Evolutionary conservation across 2,797 vertebrate species (phyloP), one percentile per base, ranked within the genome.

Genomic region (Perodicticus potto): DNA sequence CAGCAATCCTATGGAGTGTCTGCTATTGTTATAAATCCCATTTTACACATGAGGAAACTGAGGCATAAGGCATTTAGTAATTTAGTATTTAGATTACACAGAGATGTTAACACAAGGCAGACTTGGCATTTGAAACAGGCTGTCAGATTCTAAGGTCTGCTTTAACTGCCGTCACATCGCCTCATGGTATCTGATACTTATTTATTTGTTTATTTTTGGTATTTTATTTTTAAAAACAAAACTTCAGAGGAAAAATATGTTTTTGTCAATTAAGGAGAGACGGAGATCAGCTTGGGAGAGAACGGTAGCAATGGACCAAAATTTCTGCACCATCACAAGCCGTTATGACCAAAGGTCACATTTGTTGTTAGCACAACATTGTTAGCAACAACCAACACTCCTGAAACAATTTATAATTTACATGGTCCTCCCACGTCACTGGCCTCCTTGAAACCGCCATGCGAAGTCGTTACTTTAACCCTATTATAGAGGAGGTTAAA

Each of bases 191-290:
- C n/a, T 87, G 23, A 88, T 72, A 53, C 77, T 59, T 84, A 53
- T 57, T 80, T 40, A 63, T 53, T 53, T 53, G 49, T 53, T 53
- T 53, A 53, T 53, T 53, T 27, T 80, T 95, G 59, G 59, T 61
- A 23, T 85, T 94, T 82, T 73, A 84, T 65, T 40, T 77, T 95
- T 70, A 40, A 95, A 55, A 82, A 80, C 29, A 92, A 55, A 59
- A 86, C 2, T 82, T 78, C 40, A 70, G 32, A 69, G 61, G 45
- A 83, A 40, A 84, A 91, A 70, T n/a, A 43, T 29, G 85, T 61
- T 61, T 3, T 29, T 70, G 5, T 57, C 40, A 20, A 25, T 76
- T 70, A 9, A 23, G 11, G 29, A 20, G 27, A 55, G 43, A 61
- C 89, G 27, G 23, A 70, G 59, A 53, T 37, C 23, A 70, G 65